These are phyloP conservation scores for Melinaea marsaeus DNA, from an alignment of 2,888 invertebrate species.

Conservation along the genomic window DNA sequence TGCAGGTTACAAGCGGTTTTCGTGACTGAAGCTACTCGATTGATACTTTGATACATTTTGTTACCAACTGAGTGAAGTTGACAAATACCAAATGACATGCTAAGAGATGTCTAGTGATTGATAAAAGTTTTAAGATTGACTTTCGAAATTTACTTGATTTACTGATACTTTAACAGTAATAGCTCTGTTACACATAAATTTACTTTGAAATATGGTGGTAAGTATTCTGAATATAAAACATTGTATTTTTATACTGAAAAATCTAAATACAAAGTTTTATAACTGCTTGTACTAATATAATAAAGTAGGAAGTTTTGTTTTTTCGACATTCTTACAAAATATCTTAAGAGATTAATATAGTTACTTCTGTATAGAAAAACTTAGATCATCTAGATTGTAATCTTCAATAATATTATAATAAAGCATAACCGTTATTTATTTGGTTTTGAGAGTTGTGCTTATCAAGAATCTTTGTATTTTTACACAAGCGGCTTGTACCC, in stretches of 20 bases:
- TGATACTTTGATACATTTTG: conserved; percentile 46
- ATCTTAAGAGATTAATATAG: neutral
- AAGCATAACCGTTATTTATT: neutral
- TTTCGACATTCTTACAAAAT: conserved; percentile 1
- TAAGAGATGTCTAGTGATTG: conserved; percentile 55
- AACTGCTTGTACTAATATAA: neutral
- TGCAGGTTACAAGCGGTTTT: conserved; percentile 32
- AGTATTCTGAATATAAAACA: neutral
- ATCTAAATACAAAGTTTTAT: neutral
- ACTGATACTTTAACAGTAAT: conserved; percentile 25
- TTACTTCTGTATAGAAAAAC: neutral
- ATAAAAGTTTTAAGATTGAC: conserved; percentile 58
- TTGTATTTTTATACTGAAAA: neutral
- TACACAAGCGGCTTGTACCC: neutral
- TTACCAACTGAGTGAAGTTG: conserved; percentile 57
- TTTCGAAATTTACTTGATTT: conserved; percentile 37
- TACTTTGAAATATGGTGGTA: conserved; percentile 11
- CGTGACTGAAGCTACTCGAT: conserved; percentile 60
- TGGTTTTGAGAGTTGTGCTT: neutral
- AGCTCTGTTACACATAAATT: conserved; percentile 20
- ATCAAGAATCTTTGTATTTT: neutral
- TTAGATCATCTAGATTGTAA: neutral
- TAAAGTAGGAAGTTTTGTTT: neutral
- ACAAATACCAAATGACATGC: conserved; percentile 47
- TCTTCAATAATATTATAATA: conserved; percentile 1